Conservation (phyloP, 2,797 vertebrate species). For the Toxotes lorentzi region DNA sequence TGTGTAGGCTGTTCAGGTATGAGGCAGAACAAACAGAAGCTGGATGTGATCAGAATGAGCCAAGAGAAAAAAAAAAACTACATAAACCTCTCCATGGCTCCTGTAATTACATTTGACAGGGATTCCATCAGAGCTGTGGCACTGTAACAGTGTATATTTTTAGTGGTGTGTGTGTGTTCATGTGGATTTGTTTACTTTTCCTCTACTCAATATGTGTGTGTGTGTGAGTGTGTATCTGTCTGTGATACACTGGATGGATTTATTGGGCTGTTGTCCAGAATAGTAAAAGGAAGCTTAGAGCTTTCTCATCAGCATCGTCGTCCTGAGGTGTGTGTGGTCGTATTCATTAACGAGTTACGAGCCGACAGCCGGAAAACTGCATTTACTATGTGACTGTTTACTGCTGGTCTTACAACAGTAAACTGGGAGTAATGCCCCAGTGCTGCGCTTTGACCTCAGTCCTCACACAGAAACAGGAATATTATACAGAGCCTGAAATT, state of each 20-base stretch:
- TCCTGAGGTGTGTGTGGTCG: background rate
- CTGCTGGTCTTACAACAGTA: background rate
- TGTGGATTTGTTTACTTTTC: constrained; percentile 29
- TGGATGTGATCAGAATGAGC: constrained; percentile 17
- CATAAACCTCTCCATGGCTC: constrained; percentile 24
- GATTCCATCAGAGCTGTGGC: constrained; percentile 38
- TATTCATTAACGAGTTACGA: constrained; percentile 16
- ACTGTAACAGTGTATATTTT: constrained; percentile 33
- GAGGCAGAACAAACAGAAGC: constrained; percentile 30
- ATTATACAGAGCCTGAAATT: background rate
- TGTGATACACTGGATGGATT: constrained; percentile 27
- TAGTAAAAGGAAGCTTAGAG: constrained; percentile 54
- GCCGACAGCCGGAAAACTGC: background rate
- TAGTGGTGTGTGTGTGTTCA: constrained; percentile 6
- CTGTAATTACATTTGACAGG: constrained; percentile 42
- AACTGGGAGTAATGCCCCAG: background rate
- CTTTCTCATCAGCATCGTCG: constrained; percentile 19
- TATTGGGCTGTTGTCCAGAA: constrained; percentile 48
- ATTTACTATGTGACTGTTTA: background rate
- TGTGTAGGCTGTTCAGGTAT: constrained; percentile 2
- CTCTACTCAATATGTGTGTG: constrained; percentile 15
- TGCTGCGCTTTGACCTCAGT: background rate
- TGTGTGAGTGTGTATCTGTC: background rate
- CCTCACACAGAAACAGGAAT: background rate
- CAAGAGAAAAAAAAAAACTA: constrained; percentile 21